Evolutionary conservation across 1,140 invertebrate genomes (phyloP), one percentile per base, ranked within the genome.

Genomic region (Camponotus pennsylvanicus): DNA sequence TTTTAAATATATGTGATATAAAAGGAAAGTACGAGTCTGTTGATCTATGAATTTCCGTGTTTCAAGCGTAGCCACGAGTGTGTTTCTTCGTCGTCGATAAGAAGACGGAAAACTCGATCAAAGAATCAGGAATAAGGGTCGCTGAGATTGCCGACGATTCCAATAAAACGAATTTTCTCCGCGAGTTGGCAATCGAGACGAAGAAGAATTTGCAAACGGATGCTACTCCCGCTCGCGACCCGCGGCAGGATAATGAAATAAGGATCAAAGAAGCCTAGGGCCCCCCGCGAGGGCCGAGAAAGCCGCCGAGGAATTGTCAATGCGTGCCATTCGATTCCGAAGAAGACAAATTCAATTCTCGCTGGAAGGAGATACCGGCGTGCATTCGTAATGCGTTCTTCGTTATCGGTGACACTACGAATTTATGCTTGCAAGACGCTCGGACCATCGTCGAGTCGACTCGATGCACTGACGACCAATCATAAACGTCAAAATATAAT

Each of bases 141-240:
- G 84, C 61, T 42, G 67, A 49, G 71, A 69, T 86, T 86, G 64
- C 21, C 63, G 63, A 63, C 88, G 88, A 92, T 93, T 93, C 90
- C 93, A 94, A 95, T 95, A 95, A 94, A 93, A 93, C 88, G 91
- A 93, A 93, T 93, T 93, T 93, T 92, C 93, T 89, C 90, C 90
- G 90, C 91, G 93, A 94, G 87, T 94, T 94, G 91, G 91, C 92
- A 94, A 91, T 92, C 92, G 91, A 93, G 91, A 89, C 86, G 88
- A 88, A 70, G 88, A 90, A 94, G 93, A 94, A 94, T 94, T 93
- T 94, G 93, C 93, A 93, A 95, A 91, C 92, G 91, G 92, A 93
- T 92, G 90, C 92, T 92, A 89, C 92, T 87, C 59, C 69, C 83
- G 49, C 73, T 49, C 52, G 86, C 76, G 27, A 57, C 82, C 90